Evolutionary conservation across 2,113 vertebrate genomes (phyloP).

Genomic region (Crotalus helleri): DNA sequence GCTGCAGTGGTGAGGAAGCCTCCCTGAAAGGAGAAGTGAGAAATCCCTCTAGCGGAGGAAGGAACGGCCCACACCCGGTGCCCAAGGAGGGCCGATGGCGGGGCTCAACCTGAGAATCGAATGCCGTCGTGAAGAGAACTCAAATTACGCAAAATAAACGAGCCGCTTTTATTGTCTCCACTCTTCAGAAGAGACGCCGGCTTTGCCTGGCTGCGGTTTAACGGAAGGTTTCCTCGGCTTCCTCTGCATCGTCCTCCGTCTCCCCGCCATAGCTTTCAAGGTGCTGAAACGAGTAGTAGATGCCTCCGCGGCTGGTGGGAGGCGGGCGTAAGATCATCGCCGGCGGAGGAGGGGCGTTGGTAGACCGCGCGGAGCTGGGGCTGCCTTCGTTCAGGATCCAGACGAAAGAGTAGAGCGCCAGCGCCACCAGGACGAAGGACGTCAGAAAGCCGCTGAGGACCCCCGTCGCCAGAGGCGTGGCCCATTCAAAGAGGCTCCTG

Average conservation of each 20-base stretch:
- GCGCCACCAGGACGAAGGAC: constrained; percentile 41
- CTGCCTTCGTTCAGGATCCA: constrained; percentile 33
- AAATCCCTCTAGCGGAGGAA: background rate
- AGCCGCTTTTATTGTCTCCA: background rate
- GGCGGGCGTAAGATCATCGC: background rate
- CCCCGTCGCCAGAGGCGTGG: constrained; percentile 66
- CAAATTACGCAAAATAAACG: background rate
- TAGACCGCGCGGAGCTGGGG: fast-evolving
- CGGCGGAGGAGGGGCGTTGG: fast-evolving
- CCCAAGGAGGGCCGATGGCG: background rate
- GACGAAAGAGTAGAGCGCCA: constrained; percentile 31
- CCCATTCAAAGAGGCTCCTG: constrained; percentile 63
- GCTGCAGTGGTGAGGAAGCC: background rate
- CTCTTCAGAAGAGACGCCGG: background rate
- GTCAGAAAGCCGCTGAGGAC: constrained; percentile 73
- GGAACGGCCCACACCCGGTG: background rate
- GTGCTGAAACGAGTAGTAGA: background rate
- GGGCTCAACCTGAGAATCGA: background rate
- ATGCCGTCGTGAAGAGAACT: background rate
- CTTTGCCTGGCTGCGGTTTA: background rate
- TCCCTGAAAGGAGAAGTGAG: background rate
- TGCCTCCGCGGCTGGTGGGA: background rate
- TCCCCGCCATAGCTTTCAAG: background rate
- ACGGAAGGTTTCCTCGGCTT: background rate
- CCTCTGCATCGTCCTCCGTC: fast-evolving